Percentiles rank a stretch among this genome's conserved stretches.
Conservation (phyloP, 2,888 invertebrate genomes). For the Elegia similella region DNA sequence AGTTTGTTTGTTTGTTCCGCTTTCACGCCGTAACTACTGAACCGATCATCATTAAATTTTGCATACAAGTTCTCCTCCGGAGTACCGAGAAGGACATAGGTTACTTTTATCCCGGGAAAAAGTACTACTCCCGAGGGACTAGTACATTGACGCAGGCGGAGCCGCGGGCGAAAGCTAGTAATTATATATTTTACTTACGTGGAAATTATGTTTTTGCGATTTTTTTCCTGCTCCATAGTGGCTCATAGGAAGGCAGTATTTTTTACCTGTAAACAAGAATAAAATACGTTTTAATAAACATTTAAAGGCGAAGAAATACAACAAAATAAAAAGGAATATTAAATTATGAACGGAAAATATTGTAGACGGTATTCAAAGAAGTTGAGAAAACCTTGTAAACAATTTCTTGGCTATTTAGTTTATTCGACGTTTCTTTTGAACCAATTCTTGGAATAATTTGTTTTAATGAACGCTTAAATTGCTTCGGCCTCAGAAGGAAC, state of each 20-base stretch:
- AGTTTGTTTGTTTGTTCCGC: too few relatives aligned
- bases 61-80: too few relatives aligned
- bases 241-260: not conserved
- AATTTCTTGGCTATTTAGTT: not conserved
- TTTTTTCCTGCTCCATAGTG: not conserved
- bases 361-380: not conserved
- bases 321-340: not conserved
- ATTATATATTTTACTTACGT: too few relatives aligned
- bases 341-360: not conserved
- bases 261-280: not conserved
- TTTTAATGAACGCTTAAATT: not conserved
- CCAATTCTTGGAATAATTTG: not conserved
- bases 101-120: too few relatives aligned
- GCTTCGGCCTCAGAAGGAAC: not conserved
- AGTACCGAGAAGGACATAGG: too few relatives aligned
- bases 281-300: not conserved
- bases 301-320: not conserved
- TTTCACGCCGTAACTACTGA: too few relatives aligned
- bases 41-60: too few relatives aligned
- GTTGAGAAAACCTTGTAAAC: not conserved
- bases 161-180: too few relatives aligned
- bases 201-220: not conserved
- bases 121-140: too few relatives aligned
- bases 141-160: too few relatives aligned
- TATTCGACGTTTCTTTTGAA: not conserved